These are phyloP conservation scores for Tachystola acroxantha DNA, from an alignment of 2,888 invertebrate genomes.

Conservation along the genomic window DNA sequence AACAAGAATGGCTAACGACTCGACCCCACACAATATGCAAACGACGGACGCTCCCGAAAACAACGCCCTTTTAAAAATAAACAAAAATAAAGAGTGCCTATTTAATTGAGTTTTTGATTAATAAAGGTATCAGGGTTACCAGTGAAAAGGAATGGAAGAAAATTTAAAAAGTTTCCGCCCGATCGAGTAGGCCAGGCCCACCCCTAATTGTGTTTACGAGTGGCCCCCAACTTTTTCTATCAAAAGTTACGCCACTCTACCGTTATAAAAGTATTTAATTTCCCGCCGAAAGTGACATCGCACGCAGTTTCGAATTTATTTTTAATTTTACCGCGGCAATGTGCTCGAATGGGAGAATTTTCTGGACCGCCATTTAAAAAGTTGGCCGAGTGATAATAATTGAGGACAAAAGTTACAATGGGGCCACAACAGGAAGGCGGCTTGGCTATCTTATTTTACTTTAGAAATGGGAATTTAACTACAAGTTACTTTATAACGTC, in stretches of 20 bases:
- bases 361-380: slow-evolving; percentile 10
- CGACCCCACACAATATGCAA: slow-evolving; percentile 25
- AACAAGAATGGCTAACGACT: no score
- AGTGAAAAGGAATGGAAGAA: slow-evolving; percentile 27
- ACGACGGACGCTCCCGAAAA: slow-evolving; percentile 12
- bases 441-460: no score
- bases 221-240: slow-evolving; percentile 66
- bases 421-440: not conserved
- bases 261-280: slow-evolving; percentile 65
- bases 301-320: slow-evolving; percentile 50
- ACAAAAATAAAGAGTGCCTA: slow-evolving; percentile 32
- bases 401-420: slow-evolving; percentile 1
- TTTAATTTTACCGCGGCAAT: slow-evolving; percentile 25
- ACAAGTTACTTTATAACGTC: no score
- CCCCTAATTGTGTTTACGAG: slow-evolving; percentile 67
- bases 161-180: slow-evolving; percentile 48
- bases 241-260: slow-evolving; percentile 55
- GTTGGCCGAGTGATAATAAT: slow-evolving; percentile 4
- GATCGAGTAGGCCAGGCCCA: slow-evolving; percentile 44
- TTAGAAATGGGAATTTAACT: no score
- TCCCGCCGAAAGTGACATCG: slow-evolving; percentile 55
- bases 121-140: slow-evolving; percentile 38
- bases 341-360: slow-evolving; percentile 2
- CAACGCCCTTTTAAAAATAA: slow-evolving; percentile 21
- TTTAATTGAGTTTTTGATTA: slow-evolving; percentile 48